Evolutionary conservation across 2,888 invertebrate species (phyloP).

Genomic region (Criorhina ranunculi): DNA sequence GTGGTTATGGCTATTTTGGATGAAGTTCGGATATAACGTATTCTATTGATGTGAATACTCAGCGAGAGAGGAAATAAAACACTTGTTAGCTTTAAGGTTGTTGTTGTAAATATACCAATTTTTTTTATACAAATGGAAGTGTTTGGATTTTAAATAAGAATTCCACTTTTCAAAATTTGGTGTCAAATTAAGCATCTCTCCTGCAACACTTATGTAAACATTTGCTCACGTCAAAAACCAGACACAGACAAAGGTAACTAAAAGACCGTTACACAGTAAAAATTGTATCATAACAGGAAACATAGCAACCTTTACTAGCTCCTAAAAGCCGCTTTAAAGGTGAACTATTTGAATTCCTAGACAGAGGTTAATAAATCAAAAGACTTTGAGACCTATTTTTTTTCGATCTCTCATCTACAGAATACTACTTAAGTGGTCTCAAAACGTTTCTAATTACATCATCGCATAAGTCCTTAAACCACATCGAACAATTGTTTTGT

Average conservation of each 20-base stretch:
- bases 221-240: too few relatives aligned
- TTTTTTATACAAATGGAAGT: conserved; percentile 13
- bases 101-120: conserved; percentile 51
- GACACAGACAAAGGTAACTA: too few relatives aligned
- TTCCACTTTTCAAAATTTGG: too few relatives aligned
- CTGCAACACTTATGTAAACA: too few relatives aligned
- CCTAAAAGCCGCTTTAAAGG: too few relatives aligned
- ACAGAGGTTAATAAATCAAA: too few relatives aligned
- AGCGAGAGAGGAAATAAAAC: neutral
- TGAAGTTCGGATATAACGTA: conserved; percentile 1
- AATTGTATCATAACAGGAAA: too few relatives aligned
- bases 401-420: neutral
- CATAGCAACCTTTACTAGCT: too few relatives aligned
- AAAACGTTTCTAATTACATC: neutral
- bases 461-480: conserved; percentile 11
- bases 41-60: conserved; percentile 48
- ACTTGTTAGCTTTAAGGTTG: conserved; percentile 44
- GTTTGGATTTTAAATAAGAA: neutral
- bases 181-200: too few relatives aligned
- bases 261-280: too few relatives aligned
- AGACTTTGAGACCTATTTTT: neutral
- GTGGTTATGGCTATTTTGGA: conserved; percentile 67
- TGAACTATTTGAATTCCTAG: too few relatives aligned
- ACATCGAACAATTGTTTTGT: conserved; percentile 31
- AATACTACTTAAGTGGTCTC: neutral